These are phyloP conservation scores for Lordiphosa collinella DNA, from an alignment of 1,140 invertebrate genomes.

Conservation along the genomic window DNA sequence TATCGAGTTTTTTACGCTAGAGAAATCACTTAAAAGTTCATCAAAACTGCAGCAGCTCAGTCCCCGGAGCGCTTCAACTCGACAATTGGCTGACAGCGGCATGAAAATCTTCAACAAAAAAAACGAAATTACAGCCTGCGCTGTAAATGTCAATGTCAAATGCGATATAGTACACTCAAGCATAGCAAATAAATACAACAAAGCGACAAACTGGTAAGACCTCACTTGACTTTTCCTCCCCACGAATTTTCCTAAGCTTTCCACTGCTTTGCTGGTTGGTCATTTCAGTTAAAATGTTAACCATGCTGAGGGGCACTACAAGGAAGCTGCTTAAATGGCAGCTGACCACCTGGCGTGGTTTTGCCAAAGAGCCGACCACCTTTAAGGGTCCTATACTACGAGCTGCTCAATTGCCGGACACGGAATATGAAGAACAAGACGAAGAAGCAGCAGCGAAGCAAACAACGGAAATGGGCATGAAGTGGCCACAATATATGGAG, in stretches of 20 bases:
- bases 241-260: background rate
- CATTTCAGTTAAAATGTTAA: slow-evolving; percentile 10
- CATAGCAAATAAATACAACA: slow-evolving; percentile 9
- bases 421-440: background rate
- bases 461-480: slow-evolving; percentile 1
- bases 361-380: background rate
- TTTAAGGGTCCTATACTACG: slow-evolving; percentile 10
- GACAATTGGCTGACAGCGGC: slow-evolving; percentile 38
- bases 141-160: slow-evolving; percentile 36
- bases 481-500: slow-evolving; percentile 8
- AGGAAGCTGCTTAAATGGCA: slow-evolving; percentile 7
- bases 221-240: slow-evolving; percentile 12
- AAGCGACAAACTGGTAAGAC: slow-evolving; percentile 30
- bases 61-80: slow-evolving; percentile 25
- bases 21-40: slow-evolving; percentile 68
- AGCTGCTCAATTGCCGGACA: slow-evolving; percentile 2
- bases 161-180: slow-evolving; percentile 7
- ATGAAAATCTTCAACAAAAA: slow-evolving; percentile 1
- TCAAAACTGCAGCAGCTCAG: slow-evolving; percentile 43
- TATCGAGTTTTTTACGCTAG: slow-evolving; percentile 25
- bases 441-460: background rate
- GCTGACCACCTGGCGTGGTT: background rate
- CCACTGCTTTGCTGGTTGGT: background rate
- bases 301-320: background rate
- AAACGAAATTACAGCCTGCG: background rate